Conservation (phyloP, 35 echinoderm and acorn worm species). For the Apostichopus japonicus region DNA sequence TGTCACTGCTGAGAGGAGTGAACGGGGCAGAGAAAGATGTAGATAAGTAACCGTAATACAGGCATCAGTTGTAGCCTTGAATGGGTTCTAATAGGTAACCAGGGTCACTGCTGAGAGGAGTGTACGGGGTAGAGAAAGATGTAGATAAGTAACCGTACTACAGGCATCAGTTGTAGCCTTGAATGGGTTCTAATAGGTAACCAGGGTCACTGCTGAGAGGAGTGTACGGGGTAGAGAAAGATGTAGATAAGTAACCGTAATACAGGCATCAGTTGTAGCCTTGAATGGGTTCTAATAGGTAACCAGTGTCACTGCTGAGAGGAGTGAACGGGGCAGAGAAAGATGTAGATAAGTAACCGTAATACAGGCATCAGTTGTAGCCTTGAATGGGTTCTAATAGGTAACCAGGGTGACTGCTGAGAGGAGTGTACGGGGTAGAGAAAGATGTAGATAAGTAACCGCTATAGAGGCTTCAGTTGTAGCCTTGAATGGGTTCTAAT, state of each 20-base stretch:
- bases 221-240: constrained; percentile 50
- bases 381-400: too few species aligned
- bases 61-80: neutral
- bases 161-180: neutral
- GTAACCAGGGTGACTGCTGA: constrained; percentile 72
- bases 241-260: neutral
- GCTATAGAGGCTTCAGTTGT: neutral
- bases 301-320: too few species aligned
- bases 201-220: constrained; percentile 83
- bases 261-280: neutral
- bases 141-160: neutral
- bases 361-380: neutral
- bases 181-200: neutral
- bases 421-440: constrained; percentile 66
- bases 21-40: constrained; percentile 45
- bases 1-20: constrained; percentile 78
- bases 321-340: neutral
- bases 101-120: too few species aligned
- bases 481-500: fast-evolving
- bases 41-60: neutral
- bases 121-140: neutral
- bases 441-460: neutral
- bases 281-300: fast-evolving
- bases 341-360: neutral
- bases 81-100: too few species aligned